Conservation (phyloP, 2,113 vertebrate species). For the Anguilla japonica region DNA sequence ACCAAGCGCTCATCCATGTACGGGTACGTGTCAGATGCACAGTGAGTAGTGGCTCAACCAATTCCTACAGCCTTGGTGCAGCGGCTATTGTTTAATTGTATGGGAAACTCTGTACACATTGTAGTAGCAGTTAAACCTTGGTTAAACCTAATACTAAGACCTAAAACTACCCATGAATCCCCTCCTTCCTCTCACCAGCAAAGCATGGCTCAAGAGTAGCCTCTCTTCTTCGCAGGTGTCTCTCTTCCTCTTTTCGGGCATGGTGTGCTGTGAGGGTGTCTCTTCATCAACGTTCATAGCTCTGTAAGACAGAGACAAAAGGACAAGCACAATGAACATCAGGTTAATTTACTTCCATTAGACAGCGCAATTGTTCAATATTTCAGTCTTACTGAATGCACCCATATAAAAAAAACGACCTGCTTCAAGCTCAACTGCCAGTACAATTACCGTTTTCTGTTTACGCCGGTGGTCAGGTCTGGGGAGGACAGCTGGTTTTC, state of each 20-base stretch:
- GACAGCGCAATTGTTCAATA: not conserved
- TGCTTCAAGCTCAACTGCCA: not conserved
- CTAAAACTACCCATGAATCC: not conserved
- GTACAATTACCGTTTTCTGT: not conserved
- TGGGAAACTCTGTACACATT: too few relatives aligned
- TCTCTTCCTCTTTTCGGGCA: slow-evolving; percentile 59
- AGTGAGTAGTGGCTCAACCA: too few relatives aligned
- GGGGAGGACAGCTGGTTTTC: slow-evolving; percentile 24
- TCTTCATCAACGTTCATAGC: slow-evolving; percentile 46
- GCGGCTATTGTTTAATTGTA: too few relatives aligned
- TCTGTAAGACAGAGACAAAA: slow-evolving; percentile 43
- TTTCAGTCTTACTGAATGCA: not conserved
- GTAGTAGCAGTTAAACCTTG: too few relatives aligned
- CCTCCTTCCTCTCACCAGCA: slow-evolving; percentile 9
- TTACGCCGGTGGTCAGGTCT: not conserved
- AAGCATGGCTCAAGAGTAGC: slow-evolving; percentile 52
- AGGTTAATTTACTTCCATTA: not conserved
- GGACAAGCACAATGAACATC: not conserved
- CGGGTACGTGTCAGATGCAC: too few relatives aligned
- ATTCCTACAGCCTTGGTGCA: too few relatives aligned
- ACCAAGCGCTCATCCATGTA: too few relatives aligned
- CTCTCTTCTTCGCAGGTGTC: slow-evolving; percentile 53
- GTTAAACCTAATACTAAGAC: not conserved
- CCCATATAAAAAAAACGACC: not conserved
- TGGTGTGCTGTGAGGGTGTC: slow-evolving; percentile 26